phyloP scores from a whole-genome alignment of 2,888 invertebrate species.

The Meghimatium bilineatum region DNA sequence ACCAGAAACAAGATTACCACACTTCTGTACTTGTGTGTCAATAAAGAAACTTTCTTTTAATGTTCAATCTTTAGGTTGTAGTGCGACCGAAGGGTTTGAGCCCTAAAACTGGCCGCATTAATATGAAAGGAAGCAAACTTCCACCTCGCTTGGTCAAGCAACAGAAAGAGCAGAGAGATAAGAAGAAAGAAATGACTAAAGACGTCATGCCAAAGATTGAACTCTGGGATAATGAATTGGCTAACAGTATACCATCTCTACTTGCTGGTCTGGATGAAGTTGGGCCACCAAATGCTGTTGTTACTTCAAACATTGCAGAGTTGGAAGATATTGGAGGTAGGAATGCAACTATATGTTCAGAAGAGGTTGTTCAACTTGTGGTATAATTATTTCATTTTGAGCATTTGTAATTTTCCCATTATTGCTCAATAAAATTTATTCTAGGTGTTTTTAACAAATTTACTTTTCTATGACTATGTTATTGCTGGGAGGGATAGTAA shows the following conservation, averaged over 20 bases:
- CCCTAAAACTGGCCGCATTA: conserved; percentile 59
- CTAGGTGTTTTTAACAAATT: too few species aligned
- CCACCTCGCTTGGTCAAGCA: conserved; percentile 89
- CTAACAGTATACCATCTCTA: conserved; percentile 71
- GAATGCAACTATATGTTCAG: background rate
- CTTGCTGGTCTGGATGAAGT: conserved; percentile 16
- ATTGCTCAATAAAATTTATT: too few species aligned
- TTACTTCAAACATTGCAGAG: conserved; percentile 33
- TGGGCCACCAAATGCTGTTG: conserved; percentile 15
- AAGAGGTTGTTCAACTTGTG: too few species aligned
- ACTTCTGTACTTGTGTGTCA: too few species aligned
- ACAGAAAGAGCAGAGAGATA: conserved; percentile 80
- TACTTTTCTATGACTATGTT: too few species aligned
- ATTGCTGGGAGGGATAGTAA: too few species aligned
- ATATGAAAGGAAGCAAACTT: conserved; percentile 80
- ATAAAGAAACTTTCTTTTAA: background rate
- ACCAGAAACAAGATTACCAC: too few species aligned
- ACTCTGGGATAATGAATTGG: conserved; percentile 76
- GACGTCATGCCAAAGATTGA: conserved; percentile 75
- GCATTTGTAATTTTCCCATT: too few species aligned
- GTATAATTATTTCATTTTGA: too few species aligned
- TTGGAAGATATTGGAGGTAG: conserved; percentile 51
- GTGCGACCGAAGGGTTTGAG: conserved; percentile 68
- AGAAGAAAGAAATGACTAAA: conserved; percentile 65
- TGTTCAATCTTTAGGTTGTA: conserved; percentile 59